A percentile compares a stretch with the other conserved stretches of the same genome.
Conservation (phyloP, 92 coral and sea anemone genomes). For the Diadumene lineata region DNA sequence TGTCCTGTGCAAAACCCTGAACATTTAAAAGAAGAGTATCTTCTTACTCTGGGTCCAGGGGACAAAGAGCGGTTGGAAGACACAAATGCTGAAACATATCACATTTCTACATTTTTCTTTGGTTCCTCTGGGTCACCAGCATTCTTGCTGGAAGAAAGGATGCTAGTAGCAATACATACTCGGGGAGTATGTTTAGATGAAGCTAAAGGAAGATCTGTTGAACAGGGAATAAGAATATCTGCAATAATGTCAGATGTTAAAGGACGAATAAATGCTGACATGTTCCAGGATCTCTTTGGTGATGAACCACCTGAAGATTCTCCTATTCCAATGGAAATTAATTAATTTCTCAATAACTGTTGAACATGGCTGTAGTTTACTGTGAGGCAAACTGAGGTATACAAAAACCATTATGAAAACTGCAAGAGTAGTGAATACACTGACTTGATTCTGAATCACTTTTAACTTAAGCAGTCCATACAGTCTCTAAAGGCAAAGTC, state of each 20-base stretch:
- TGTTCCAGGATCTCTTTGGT: slow-evolving; percentile 1
- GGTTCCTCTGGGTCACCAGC: slow-evolving; percentile 27
- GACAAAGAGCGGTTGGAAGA: neutral
- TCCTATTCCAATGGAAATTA: no score
- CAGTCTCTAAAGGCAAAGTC: no score
- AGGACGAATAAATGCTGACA: neutral
- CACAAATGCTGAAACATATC: no score
- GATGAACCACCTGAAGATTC: no score
- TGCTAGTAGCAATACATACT: neutral
- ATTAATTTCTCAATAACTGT: no score
- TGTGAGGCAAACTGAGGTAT: no score
- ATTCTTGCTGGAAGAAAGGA: neutral
- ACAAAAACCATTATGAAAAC: no score
- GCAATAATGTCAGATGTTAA: slow-evolving; percentile 12
- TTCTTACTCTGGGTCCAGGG: neutral
- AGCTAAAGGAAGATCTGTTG: neutral
- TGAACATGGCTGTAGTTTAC: no score
- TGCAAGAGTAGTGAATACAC: no score
- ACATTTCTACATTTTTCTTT: neutral
- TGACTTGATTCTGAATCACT: no score
- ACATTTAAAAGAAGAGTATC: neutral
- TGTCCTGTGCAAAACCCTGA: slow-evolving; percentile 11
- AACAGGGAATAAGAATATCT: slow-evolving; percentile 18
- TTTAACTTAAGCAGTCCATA: no score
- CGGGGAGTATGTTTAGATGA: slow-evolving; percentile 2